Percentiles rank a stretch among this genome's conserved stretches.
Conservation (phyloP, 30 jellyfish, hydroid and myxozoan genomes). For the Hydra vulgaris region DNA sequence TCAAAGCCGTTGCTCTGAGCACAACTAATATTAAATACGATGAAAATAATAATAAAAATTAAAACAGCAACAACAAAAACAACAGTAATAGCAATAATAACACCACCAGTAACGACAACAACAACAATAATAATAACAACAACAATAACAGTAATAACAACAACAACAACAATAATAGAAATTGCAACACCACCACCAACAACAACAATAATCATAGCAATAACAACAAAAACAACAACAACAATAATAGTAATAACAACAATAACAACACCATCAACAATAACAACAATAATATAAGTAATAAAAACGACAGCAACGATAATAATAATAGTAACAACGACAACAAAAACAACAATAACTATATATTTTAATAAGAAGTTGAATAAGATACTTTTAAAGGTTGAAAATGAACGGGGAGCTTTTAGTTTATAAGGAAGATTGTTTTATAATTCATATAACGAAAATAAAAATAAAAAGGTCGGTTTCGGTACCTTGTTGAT, state of each 20-base stretch:
- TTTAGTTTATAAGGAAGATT: too few species aligned
- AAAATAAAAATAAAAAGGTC: too few species aligned
- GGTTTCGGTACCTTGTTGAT: too few species aligned
- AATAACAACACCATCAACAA: not conserved
- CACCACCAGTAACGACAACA: not conserved
- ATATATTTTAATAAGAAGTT: too few species aligned
- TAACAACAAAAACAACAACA: slow-evolving; percentile 1
- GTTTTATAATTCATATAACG: too few species aligned
- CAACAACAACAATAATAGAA: not conserved
- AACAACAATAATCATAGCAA: slow-evolving; percentile 5
- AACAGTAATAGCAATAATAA: slow-evolving; percentile 1
- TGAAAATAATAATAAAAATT: not conserved
- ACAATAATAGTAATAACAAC: slow-evolving; percentile 1
- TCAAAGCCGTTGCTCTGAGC: too few species aligned
- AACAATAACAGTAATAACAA: slow-evolving; percentile 3
- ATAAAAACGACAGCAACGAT: too few species aligned
- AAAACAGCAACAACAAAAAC: slow-evolving; percentile 1
- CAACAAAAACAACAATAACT: slow-evolving; percentile 2
- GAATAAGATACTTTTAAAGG: too few species aligned
- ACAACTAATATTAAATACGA: too few species aligned
- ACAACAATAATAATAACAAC: slow-evolving; percentile 1
- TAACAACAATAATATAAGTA: too few species aligned
- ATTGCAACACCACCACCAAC: not conserved
- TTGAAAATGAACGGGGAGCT: too few species aligned
- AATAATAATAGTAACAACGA: slow-evolving; percentile 1